Evolutionary conservation across 2,888 invertebrate genomes (phyloP).

Genomic region (Linnaemya vulpina): DNA sequence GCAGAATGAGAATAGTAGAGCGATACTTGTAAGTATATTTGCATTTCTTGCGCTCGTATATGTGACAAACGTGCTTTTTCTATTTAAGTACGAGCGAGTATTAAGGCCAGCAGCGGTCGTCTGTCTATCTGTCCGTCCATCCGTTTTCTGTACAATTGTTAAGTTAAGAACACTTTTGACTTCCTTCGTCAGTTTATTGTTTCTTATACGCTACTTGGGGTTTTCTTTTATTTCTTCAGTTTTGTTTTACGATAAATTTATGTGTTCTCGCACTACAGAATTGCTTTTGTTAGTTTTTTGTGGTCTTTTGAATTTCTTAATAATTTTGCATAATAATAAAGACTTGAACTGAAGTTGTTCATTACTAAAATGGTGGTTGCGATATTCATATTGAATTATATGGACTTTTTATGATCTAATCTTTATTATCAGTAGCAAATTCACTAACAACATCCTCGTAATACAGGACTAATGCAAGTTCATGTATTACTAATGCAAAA

Average conservation of each 20-base stretch:
- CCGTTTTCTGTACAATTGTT: constrained; percentile 35
- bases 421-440: constrained; percentile 60
- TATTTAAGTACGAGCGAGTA: too few species aligned
- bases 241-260: constrained; percentile 70
- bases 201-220: constrained; percentile 44
- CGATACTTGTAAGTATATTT: constrained; percentile 32
- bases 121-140: neutral
- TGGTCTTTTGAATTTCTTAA: constrained; percentile 61
- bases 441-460: constrained; percentile 40
- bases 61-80: constrained; percentile 64
- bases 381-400: constrained; percentile 54
- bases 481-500: constrained; percentile 6
- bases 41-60: constrained; percentile 44
- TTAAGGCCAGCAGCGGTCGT: constrained; percentile 43
- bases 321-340: constrained; percentile 67
- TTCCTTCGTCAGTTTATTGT: constrained; percentile 69
- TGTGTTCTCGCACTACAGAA: constrained; percentile 40
- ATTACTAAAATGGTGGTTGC: constrained; percentile 51
- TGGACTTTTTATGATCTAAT: constrained; percentile 62
- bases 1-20: constrained; percentile 28
- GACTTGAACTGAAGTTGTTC: constrained; percentile 22
- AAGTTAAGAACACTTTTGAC: constrained; percentile 67
- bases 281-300: constrained; percentile 38
- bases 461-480: constrained; percentile 25
- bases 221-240: constrained; percentile 55